Conservation (phyloP, 2,113 vertebrate species). For the Phycodurus eques region DNA sequence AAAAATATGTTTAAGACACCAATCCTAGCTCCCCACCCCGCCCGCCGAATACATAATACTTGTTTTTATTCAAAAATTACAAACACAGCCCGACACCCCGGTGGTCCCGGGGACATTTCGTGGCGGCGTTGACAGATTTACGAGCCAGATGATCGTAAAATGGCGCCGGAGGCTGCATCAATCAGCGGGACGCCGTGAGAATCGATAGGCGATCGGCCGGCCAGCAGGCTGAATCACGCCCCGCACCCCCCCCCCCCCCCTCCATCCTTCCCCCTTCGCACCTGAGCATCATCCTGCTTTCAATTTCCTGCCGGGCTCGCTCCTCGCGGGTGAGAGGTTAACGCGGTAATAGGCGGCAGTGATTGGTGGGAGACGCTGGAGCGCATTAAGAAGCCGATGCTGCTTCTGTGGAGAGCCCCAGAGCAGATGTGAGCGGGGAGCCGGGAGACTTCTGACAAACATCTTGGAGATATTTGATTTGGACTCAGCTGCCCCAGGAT, state of each 20-base stretch:
- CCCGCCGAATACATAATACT: conserved; percentile 11
- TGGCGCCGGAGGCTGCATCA: conserved; percentile 26
- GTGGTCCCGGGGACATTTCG: conserved; percentile 61
- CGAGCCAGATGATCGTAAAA: conserved; percentile 54
- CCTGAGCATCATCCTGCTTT: conserved; percentile 61
- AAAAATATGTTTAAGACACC: conserved; percentile 5
- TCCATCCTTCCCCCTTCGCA: background rate
- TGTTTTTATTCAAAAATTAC: conserved; percentile 47
- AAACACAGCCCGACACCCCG: conserved; percentile 42
- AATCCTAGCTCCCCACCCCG: background rate
- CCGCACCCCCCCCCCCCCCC: background rate
- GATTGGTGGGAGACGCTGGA: conserved; percentile 70
- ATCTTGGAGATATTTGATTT: conserved; percentile 71
- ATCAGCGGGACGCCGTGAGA: conserved; percentile 5
- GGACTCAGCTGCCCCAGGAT: conserved; percentile 49
- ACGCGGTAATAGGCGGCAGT: conserved; percentile 73
- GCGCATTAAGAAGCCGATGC: conserved; percentile 55
- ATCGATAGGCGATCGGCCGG: conserved; percentile 21
- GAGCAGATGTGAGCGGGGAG: conserved; percentile 69
- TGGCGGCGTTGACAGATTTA: conserved; percentile 59
- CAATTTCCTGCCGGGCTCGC: conserved; percentile 50
- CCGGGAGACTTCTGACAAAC: conserved; percentile 64
- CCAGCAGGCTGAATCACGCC: background rate
- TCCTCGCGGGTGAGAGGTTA: conserved; percentile 67
- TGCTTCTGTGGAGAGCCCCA: conserved; percentile 57